phyloP scores from a whole-genome alignment of 2,797 vertebrate species.

The Octomys mimax region DNA sequence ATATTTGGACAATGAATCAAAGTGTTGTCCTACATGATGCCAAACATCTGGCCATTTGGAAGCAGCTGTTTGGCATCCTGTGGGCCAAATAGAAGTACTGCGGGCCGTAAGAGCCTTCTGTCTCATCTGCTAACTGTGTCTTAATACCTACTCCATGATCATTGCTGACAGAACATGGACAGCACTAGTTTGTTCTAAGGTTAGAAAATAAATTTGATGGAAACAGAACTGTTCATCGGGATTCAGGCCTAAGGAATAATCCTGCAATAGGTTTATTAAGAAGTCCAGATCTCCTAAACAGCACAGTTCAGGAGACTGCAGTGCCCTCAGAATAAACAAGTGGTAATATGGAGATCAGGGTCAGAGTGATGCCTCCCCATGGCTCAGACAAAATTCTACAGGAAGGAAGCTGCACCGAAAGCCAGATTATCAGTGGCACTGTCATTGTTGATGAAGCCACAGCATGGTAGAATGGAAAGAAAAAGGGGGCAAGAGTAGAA shows the following conservation, averaged over 20 bases:
- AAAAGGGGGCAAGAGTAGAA: neutral
- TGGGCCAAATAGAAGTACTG: conserved; percentile 39
- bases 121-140: neutral
- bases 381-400: neutral
- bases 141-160: neutral
- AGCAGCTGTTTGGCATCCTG: conserved; percentile 65
- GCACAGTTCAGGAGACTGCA: neutral
- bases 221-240: conserved; percentile 13
- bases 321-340: neutral
- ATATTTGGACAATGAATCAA: conserved; percentile 65
- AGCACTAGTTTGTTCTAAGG: neutral
- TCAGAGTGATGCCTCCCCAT: neutral
- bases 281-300: neutral
- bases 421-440: too few relatives aligned
- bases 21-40: conserved; percentile 54
- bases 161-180: neutral
- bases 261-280: neutral
- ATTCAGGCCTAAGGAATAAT: neutral
- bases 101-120: neutral
- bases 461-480: neutral
- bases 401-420: neutral
- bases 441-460: neutral
- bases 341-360: neutral
- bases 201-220: neutral
- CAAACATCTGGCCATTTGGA: conserved; percentile 73